Evolutionary conservation across 2,888 invertebrate genomes (phyloP).

Genomic region (Fissipunctia ypsillon): DNA sequence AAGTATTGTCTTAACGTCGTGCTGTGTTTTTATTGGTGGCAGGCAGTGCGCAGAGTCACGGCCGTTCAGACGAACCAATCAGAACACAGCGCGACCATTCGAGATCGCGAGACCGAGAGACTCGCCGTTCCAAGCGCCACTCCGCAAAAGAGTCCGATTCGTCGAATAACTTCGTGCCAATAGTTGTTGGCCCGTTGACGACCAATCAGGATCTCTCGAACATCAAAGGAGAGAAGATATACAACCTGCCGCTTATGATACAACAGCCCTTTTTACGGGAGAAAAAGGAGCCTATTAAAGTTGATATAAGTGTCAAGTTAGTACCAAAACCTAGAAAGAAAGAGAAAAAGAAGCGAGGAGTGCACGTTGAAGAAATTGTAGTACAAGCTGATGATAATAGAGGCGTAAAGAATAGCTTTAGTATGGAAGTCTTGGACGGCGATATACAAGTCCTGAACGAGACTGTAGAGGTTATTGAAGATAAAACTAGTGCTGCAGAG

Average conservation of each 20-base stretch:
- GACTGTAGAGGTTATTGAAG: constrained; percentile 79
- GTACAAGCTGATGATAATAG: constrained; percentile 76
- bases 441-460: constrained; percentile 82
- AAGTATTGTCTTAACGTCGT: constrained; percentile 86
- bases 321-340: constrained; percentile 91
- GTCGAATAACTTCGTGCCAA: constrained; percentile 89
- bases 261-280: constrained; percentile 91
- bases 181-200: constrained; percentile 87
- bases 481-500: constrained; percentile 59
- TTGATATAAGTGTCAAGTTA: constrained; percentile 94
- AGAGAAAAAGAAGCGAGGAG: constrained; percentile 82
- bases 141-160: constrained; percentile 91
- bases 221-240: constrained; percentile 84
- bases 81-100: constrained; percentile 90
- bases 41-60: constrained; percentile 90
- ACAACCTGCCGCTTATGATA: constrained; percentile 89
- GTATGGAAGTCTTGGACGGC: constrained; percentile 85
- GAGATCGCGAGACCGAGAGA: constrained; percentile 84
- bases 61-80: constrained; percentile 90
- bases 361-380: constrained; percentile 78
- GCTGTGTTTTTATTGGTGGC: constrained; percentile 91
- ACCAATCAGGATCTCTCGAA: constrained; percentile 88
- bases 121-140: constrained; percentile 86
- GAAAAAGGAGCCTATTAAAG: constrained; percentile 94
- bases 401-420: constrained; percentile 84